Percentiles rank a stretch among this genome's conserved stretches.
Evolutionary conservation across 2,113 vertebrate species (phyloP).

Genomic region (Zootoca vivipara): DNA sequence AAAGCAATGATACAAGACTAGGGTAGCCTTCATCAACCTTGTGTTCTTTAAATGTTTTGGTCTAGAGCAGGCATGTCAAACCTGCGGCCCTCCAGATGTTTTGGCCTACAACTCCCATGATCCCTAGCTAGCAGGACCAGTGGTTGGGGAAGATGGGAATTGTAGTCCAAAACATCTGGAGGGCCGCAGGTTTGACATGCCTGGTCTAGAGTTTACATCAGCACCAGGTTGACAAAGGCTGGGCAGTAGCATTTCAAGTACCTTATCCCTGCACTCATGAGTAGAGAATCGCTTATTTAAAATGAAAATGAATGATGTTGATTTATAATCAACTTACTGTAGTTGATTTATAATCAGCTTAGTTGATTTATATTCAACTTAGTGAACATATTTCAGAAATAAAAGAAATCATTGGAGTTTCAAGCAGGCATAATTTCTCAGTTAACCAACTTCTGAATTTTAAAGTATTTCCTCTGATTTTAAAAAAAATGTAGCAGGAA

Average conservation of each 20-base stretch:
- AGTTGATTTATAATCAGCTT: background rate
- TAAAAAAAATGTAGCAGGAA: background rate
- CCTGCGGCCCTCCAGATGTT: too few relatives aligned
- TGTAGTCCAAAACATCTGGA: too few relatives aligned
- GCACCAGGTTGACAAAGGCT: too few relatives aligned
- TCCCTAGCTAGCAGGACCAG: too few relatives aligned
- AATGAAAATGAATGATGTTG: background rate
- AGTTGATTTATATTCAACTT: background rate
- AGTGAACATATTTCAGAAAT: background rate
- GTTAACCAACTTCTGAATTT: background rate
- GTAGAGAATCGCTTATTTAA: background rate
- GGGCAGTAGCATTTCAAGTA: background rate
- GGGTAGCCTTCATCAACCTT: too few relatives aligned
- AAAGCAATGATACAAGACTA: background rate
- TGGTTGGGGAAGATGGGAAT: too few relatives aligned
- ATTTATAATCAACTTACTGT: too few relatives aligned
- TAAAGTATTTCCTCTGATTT: conserved; percentile 1
- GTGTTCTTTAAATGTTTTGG: too few relatives aligned
- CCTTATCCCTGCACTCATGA: background rate
- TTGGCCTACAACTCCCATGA: too few relatives aligned
- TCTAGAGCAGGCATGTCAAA: too few relatives aligned
- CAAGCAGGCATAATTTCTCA: background rate
- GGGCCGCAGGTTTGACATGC: too few relatives aligned
- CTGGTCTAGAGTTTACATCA: too few relatives aligned
- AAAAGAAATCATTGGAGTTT: background rate